phyloP scores from a whole-genome alignment of 2,888 invertebrate species.

The Phania funesta region DNA sequence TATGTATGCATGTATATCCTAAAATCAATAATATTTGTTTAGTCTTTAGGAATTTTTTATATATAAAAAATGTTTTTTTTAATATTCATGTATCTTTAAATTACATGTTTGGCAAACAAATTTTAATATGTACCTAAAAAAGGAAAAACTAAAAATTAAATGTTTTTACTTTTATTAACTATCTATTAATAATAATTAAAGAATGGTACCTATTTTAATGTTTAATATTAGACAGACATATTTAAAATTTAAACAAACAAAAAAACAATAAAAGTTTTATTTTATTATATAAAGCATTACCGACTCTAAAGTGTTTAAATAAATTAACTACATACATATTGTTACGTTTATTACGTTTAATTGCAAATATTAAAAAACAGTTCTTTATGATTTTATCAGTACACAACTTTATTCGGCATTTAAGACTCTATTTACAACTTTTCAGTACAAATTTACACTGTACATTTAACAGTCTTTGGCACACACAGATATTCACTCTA shows the following conservation, averaged over 20 bases:
- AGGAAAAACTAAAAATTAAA: slow-evolving; percentile 48
- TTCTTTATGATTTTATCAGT: too few species aligned
- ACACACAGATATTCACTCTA: too few species aligned
- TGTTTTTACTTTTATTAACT: slow-evolving; percentile 67
- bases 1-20: too few species aligned
- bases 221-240: slow-evolving; percentile 64
- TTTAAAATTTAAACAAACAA: background rate
- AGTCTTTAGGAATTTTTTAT: slow-evolving; percentile 62
- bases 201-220: slow-evolving; percentile 68
- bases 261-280: slow-evolving; percentile 60
- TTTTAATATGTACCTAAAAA: slow-evolving; percentile 44
- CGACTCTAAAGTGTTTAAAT: too few species aligned
- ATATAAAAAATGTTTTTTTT: slow-evolving; percentile 40
- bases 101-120: slow-evolving; percentile 53
- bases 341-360: too few species aligned
- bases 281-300: background rate
- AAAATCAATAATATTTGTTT: slow-evolving; percentile 54
- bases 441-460: too few species aligned
- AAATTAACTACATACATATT: too few species aligned
- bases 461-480: too few species aligned
- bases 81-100: slow-evolving; percentile 50
- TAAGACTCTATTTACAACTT: too few species aligned
- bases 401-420: too few species aligned
- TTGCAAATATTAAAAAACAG: too few species aligned
- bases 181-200: slow-evolving; percentile 53